These are phyloP conservation scores for Athripsodes cinereus DNA, from an alignment of 2,888 invertebrate genomes.

Conservation along the genomic window DNA sequence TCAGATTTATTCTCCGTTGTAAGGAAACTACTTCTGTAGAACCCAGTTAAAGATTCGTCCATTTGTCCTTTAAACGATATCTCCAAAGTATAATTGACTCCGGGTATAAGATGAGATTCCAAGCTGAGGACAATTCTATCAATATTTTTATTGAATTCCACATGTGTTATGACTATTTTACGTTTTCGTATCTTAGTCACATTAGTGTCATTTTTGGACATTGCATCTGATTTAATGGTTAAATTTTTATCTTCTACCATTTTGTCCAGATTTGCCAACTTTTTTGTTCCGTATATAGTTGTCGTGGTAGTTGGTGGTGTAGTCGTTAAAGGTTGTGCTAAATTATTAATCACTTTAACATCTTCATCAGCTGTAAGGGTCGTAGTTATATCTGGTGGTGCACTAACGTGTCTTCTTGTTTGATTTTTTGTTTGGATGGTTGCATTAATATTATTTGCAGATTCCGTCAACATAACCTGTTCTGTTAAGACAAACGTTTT, in stretches of 20 bases:
- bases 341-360: not conserved
- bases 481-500: slow-evolving; percentile 39
- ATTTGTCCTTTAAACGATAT: slow-evolving; percentile 51
- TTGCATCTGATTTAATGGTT: not conserved
- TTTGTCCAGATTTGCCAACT: not conserved
- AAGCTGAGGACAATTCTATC: slow-evolving; percentile 37
- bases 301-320: not conserved
- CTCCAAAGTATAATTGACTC: slow-evolving; percentile 51
- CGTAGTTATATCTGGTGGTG: not conserved
- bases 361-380: not conserved
- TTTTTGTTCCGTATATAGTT: not conserved
- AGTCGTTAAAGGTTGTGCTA: not conserved
- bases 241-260: not conserved
- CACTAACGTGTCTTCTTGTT: not conserved
- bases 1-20: slow-evolving; percentile 51
- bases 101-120: slow-evolving; percentile 39
- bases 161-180: slow-evolving; percentile 16
- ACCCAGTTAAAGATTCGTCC: slow-evolving; percentile 57
- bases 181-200: slow-evolving; percentile 5
- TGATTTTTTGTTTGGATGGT: not conserved
- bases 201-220: not conserved
- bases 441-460: slow-evolving; percentile 20
- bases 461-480: slow-evolving; percentile 33
- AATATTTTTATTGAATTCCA: slow-evolving; percentile 30
- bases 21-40: slow-evolving; percentile 60